phyloP scores from a whole-genome alignment of 2,888 invertebrate genomes.

The Hemithea aestivaria region DNA sequence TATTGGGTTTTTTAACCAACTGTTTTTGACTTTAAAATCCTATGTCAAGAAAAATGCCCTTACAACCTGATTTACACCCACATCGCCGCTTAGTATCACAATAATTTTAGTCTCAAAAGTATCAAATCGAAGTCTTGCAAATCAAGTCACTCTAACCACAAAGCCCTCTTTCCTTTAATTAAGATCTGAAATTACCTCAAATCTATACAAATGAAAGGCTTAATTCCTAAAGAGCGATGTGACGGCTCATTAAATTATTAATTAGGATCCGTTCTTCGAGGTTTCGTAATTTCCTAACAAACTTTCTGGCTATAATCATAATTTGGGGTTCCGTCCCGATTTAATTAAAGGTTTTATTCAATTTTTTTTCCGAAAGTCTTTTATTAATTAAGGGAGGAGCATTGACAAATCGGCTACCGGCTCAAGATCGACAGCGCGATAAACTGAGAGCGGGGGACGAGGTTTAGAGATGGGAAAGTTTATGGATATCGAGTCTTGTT shows the following conservation, averaged over 20 bases:
- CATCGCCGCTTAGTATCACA: no score
- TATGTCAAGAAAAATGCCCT: no score
- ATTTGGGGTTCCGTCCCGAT: conserved; percentile 43
- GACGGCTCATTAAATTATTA: conserved; percentile 30
- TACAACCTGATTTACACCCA: no score
- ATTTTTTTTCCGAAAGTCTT: conserved; percentile 58
- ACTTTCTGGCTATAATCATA: conserved; percentile 43
- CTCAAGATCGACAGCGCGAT: conserved; percentile 67
- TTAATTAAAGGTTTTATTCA: conserved; percentile 69
- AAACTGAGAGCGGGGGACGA: conserved; percentile 39
- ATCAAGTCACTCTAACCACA: no score
- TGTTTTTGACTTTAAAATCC: no score
- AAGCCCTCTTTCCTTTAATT: no score
- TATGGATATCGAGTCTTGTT: conserved; percentile 5
- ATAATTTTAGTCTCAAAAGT: no score
- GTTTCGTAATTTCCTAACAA: conserved; percentile 41
- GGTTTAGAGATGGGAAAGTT: conserved; percentile 17
- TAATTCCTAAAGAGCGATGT: conserved; percentile 15
- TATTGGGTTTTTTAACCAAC: no score
- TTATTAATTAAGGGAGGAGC: conserved; percentile 74
- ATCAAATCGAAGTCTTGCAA: no score
- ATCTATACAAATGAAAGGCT: conserved; percentile 14
- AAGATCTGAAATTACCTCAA: conserved; percentile 8
- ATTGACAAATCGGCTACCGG: conserved; percentile 76
- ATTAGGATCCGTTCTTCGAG: conserved; percentile 33